phyloP scores from a whole-genome alignment of 2,888 invertebrate genomes.

The Thereva unica region DNA sequence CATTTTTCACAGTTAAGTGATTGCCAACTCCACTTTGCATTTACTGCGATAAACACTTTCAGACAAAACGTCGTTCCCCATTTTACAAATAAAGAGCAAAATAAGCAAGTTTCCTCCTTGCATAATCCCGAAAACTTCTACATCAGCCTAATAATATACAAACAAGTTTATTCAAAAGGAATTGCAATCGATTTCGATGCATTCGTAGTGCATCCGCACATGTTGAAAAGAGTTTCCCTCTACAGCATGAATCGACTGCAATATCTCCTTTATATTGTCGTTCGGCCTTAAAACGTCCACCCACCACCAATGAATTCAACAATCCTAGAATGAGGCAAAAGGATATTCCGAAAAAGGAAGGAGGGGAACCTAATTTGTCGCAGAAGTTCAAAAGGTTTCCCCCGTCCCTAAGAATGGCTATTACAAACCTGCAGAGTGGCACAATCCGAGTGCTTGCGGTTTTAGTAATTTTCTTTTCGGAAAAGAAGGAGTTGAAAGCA shows the following conservation, averaged over 20 bases:
- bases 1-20: no score
- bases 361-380: conserved; percentile 25
- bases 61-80: no score
- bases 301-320: not conserved
- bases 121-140: no score
- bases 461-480: conserved; percentile 13
- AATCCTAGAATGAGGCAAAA: not conserved
- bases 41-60: no score
- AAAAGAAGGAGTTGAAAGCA: conserved; percentile 20
- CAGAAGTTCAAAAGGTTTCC: conserved; percentile 18
- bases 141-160: no score
- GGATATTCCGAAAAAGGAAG: not conserved
- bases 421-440: not conserved
- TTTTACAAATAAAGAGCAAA: no score
- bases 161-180: no score
- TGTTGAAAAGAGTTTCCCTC: not conserved
- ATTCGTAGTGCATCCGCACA: no score
- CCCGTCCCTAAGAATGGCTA: conserved; percentile 8
- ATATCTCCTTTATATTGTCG: no score
- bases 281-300: not conserved
- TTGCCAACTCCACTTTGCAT: no score
- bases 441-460: conserved; percentile 11
- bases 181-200: no score
- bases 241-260: not conserved
- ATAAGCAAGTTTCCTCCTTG: no score